Base-by-base conservation (phyloP, 2,113 vertebrate species). In the Datnioides undecimradiatus region DNA sequence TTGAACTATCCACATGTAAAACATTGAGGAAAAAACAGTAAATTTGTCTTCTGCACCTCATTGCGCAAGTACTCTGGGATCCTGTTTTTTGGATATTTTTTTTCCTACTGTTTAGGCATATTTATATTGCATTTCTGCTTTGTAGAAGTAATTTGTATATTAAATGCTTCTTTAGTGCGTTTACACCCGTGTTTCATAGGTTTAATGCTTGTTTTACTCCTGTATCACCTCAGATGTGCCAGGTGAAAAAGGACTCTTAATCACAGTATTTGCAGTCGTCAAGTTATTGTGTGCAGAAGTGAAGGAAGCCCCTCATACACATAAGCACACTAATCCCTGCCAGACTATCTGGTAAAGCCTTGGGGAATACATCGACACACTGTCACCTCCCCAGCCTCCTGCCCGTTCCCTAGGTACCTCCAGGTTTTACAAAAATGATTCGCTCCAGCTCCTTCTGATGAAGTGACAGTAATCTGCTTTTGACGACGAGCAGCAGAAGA, bases 381-480 rank as follows among this genome's bases (percentile, higher is more conserved):
- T 81, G 79, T 62, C 79, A 77, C 69, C 83, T 89, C 76, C 63
- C 54, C 71, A 62, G 80, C 82, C 83, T 79, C 63, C 70, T 75
- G 65, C 66, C 73, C 40, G 4, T 63, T 87, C 79, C 70, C 68
- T 78, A 51, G 77, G 69, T 79, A 77, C 80, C 79, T 67, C 41
- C 55, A 73, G 76, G 72, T 92, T 94, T 87, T 77, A 81, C 48
- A 83, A 69, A 82, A 84, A 81, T 64, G 57, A 75, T 85, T 83
- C 31, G 73, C 91, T 88, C 71, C 55, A 81, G 83, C 84, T 84
- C 75, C 76, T 73, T 84, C 76, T 92, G 90, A 85, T 82, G 78
- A 87, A 83, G 59, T 80, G 87, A 86, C 88, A 83, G 88, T 88
- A 89, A 82, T 85, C 73, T 90, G 49, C 86, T 88, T 91, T 85